Evolutionary conservation across 2,888 invertebrate genomes (phyloP), one percentile per base, ranked within the genome.

Genomic region (Philonicus albiceps): DNA sequence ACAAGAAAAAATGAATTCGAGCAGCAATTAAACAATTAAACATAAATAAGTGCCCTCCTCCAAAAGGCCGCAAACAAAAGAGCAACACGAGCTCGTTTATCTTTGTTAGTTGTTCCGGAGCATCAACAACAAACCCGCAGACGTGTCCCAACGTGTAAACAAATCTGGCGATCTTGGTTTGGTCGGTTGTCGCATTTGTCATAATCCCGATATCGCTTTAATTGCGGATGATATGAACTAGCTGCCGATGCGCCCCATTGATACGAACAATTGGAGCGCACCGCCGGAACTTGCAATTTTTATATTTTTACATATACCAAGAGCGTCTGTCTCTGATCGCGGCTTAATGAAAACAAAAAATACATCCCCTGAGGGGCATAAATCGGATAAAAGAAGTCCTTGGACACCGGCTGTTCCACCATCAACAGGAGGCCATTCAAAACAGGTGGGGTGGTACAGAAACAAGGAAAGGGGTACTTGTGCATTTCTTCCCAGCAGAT

Each of bases 1-100:
- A 43, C 7, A 49, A 53, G 22, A 55, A 40, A 40, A 11, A 40
- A 43, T 43, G 40, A 43, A 43, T 43, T 64, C 22, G 22, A 22
- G 22, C 64, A 64, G 11, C 64, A 64, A 64, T 64, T 64, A 64
- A 43, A 64, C 64, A 64, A 64, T 64, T 64, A 64, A 64, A 64
- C 64, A 64, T 64, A 64, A 22, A 64, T 64, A 64, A 64, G 19
- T 64, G 49, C 49, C 16, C 16, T 49, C 49, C 19, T n/a, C 49
- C 49, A n/a, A 49, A 49, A 49, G 49, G 49, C 49, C 49, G 4
- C 49, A 43, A 78, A 30, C 49, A 78, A 87, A 87, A 74, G 34
- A 22, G 27, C 64, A 22, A 64, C 27, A 64, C 19, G 64, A 64
- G 64, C 64, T 64, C 64, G 27, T 64, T 64, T 64, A 64, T 64